Percentiles rank a stretch among this genome's conserved stretches.
phyloP scores from a whole-genome alignment of 2,797 vertebrate genomes.

The Tokudaia muenninki region DNA sequence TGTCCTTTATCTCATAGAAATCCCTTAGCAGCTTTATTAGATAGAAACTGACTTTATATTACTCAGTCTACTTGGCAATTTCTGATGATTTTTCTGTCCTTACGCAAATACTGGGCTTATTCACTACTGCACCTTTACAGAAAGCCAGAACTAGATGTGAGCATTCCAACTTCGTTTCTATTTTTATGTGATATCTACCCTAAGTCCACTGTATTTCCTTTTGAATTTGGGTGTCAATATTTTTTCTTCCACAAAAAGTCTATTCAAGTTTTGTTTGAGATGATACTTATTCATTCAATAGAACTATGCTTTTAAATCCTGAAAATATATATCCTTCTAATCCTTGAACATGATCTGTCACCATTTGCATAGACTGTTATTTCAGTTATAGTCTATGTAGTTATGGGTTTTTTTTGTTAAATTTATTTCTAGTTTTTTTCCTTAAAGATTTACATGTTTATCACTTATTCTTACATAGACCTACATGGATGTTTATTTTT shows the following conservation, averaged over 20 bases:
- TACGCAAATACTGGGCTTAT: not conserved
- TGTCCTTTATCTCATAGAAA: not conserved
- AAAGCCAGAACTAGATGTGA: not conserved
- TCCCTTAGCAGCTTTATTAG: not conserved
- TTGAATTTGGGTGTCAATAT: not conserved
- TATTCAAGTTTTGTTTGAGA: not conserved
- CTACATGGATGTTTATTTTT: not conserved
- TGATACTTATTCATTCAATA: not conserved
- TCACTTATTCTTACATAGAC: not conserved
- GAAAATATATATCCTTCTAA: not conserved
- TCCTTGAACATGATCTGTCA: not conserved
- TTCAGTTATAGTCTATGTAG: not conserved
- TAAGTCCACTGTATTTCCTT: not conserved
- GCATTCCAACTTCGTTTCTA: not conserved
- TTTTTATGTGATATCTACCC: not conserved
- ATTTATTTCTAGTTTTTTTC: not conserved
- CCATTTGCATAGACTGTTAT: not conserved
- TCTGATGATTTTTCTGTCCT: not conserved
- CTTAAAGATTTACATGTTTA: not conserved
- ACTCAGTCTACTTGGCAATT: not conserved
- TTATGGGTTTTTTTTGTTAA: not conserved
- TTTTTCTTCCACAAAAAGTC: not conserved
- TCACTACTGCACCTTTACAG: not conserved
- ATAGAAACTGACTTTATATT: not conserved
- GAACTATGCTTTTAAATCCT: not conserved